These are phyloP conservation scores for Brachionus sp. DNA, from an alignment of 1,140 invertebrate genomes.

Conservation along the genomic window DNA sequence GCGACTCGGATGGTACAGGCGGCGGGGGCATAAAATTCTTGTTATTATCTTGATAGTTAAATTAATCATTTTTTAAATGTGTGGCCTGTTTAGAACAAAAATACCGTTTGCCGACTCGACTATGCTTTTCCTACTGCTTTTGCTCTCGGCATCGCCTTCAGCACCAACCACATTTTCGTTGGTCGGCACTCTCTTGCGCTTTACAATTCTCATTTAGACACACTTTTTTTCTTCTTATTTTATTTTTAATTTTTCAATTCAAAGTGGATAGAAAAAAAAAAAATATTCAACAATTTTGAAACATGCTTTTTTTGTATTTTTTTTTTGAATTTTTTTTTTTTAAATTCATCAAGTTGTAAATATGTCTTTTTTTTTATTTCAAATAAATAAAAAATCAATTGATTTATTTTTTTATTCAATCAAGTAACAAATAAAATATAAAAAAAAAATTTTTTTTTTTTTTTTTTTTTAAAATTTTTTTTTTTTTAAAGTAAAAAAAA, in stretches of 20 bases:
- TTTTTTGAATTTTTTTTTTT: not conserved
- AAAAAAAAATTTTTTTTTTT: too few species aligned
- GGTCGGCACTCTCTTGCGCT: slow-evolving; percentile 15
- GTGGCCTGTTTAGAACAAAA: not conserved
- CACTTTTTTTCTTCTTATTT: not conserved
- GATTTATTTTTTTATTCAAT: not conserved
- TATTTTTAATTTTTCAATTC: not conserved
- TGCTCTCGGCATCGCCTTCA: not conserved
- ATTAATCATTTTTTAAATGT: too few species aligned
- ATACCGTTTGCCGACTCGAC: not conserved
- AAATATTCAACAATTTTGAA: not conserved
- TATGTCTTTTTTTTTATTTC: not conserved
- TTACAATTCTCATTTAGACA: slow-evolving; percentile 22
- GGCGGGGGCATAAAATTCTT: not conserved
- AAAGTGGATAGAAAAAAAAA: not conserved
- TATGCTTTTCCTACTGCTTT: not conserved
- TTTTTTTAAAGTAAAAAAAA: too few species aligned
- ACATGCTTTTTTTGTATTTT: not conserved
- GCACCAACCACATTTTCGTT: not conserved
- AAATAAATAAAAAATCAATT: too few species aligned
- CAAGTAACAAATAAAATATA: too few species aligned
- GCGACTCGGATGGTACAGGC: not conserved
- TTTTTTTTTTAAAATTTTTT: too few species aligned
- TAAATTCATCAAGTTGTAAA: not conserved
- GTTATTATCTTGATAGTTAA: too few species aligned